Evolutionary conservation across 1,140 invertebrate genomes (phyloP).

Genomic region (Holcopasites calliopsidis): DNA sequence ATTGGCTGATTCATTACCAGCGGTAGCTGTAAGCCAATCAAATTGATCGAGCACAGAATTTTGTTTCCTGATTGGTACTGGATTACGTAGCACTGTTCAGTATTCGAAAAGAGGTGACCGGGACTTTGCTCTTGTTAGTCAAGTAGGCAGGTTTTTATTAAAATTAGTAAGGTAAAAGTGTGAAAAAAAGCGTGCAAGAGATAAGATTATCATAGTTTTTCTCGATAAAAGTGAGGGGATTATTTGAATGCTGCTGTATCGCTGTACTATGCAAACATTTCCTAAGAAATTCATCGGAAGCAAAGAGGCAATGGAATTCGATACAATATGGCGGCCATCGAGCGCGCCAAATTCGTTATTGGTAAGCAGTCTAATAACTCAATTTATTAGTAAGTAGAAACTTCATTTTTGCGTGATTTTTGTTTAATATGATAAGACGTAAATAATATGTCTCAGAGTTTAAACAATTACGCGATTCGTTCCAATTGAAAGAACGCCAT

Average conservation of each 20-base stretch:
- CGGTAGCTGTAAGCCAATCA: neutral
- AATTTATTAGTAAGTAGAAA: neutral
- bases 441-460: constrained; percentile 11
- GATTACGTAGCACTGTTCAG: no score
- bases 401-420: neutral
- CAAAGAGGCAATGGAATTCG: neutral
- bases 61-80: neutral
- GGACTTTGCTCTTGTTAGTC: no score
- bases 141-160: no score
- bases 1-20: neutral
- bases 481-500: neutral
- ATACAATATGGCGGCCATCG: neutral
- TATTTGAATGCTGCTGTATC: neutral
- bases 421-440: neutral
- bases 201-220: neutral
- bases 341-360: neutral
- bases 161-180: neutral
- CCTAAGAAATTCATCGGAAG: neutral
- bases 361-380: constrained; percentile 22
- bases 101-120: neutral
- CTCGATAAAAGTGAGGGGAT: neutral
- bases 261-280: neutral
- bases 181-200: neutral
- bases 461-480: constrained; percentile 7
- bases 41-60: neutral